Evolutionary conservation across 2,888 invertebrate species (phyloP), one percentile per base, ranked within the genome.

Genomic region (Synergus gifuensis): DNA sequence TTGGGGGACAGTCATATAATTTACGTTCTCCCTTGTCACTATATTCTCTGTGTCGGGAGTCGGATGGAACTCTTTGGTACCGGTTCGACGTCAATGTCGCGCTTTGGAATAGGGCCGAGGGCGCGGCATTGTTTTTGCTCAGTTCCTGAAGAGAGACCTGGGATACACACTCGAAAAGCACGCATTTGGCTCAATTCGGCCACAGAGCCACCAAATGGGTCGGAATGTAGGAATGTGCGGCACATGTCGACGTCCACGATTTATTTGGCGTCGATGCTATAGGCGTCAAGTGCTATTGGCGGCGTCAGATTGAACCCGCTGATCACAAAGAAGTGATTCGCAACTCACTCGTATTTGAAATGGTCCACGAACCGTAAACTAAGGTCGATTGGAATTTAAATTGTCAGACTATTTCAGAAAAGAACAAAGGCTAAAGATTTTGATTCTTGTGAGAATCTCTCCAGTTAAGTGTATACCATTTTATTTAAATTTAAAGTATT

Each of bases 261-360:
- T 87, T 85, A 87, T 87, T 86, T 82, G 82, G 82, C 83, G 81
- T 81, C 83, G 82, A 85, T 86, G 80, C 81, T 82, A 77, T 81
- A 82, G 79, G 81, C 82, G 82, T 79, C 79, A 81, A 83, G 81
- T 80, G 83, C 66, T 79, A 76, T 79, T 78, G 79, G 79, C 81
- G 83, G 80, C 80, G 78, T 82, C 82, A 76, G 78, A 83, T 82
- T 62, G 76, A 79, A 78, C 78, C 78, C 81, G 76, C 63, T 63
- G 63, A 63, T 63, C 63, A 63, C 63, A 63, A 63, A 63, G 63
- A 36, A 63, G 63, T 63, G 14, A 63, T 63, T 63, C 63, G 67
- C 67, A 44, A 44, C 44, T 67, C 67, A 67, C 44, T 44, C 44
- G 67, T 22, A 22, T 67, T 67, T 67, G 18, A 67, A 44, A 67